Conservation (phyloP, 2,888 invertebrate genomes). For the Drosophila crucigera region DNA sequence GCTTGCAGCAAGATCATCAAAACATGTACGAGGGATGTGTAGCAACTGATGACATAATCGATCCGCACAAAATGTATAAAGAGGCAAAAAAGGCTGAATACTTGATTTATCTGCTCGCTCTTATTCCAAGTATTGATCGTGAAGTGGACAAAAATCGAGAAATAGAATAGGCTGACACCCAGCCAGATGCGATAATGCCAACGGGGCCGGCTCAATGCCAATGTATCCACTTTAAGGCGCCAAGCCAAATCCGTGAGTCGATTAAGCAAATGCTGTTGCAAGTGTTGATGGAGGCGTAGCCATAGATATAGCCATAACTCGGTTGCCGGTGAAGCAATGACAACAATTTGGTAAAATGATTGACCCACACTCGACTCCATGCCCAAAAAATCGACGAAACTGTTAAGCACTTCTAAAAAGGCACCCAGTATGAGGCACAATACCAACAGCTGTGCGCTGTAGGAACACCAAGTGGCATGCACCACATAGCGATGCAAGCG, state of each 20-base stretch:
- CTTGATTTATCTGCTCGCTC: neutral
- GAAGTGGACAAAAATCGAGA: neutral
- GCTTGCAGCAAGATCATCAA: constrained; percentile 16
- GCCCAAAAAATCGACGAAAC: constrained; percentile 5
- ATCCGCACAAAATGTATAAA: constrained; percentile 2
- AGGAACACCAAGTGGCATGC: constrained; percentile 18
- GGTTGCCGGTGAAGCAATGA: neutral
- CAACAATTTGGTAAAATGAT: neutral
- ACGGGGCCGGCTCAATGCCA: constrained; percentile 4
- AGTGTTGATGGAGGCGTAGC: constrained; percentile 15
- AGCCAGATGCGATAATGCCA: constrained; percentile 30
- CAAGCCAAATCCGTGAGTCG: constrained; percentile 10
- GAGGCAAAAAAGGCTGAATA: neutral
- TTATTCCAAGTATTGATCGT: neutral
- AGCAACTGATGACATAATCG: constrained; percentile 38
- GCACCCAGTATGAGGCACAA: constrained; percentile 11
- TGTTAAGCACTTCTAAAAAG: neutral
- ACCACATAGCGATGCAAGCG: constrained; percentile 23
- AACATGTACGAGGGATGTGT: constrained; percentile 34
- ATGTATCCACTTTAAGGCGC: constrained; percentile 17
- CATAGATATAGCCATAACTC: constrained; percentile 30
- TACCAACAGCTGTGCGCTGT: neutral
- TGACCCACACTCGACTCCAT: constrained; percentile 11
- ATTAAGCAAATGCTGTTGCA: constrained; percentile 29
- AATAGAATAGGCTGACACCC: neutral